Evolutionary conservation across 2,888 invertebrate species (phyloP), one percentile per base, ranked within the genome.

Genomic region (Candidula unifasciata): DNA sequence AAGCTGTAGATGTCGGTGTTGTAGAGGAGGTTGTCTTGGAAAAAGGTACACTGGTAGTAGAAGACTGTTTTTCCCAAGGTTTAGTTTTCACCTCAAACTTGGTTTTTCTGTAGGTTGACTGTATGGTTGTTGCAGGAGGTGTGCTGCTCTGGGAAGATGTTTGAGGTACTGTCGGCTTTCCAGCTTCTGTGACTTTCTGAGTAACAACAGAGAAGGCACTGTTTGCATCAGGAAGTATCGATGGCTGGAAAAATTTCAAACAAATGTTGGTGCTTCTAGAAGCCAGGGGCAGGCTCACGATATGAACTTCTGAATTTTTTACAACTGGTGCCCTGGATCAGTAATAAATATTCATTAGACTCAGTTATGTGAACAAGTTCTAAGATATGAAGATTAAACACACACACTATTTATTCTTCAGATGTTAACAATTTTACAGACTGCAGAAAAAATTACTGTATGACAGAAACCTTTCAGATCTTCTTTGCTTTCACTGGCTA

Each of bases 231-330:
- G 83, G 68, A 27, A 60, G 0, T 57, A 24, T 52, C 24, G 66
- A 73, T 44, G 85, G 88, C 86, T 93, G 93, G 79, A 87, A 87
- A 92, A 92, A 93, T 44, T 89, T 89, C 71, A 93, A 86, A 85
- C 93, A 93, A 5, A 91, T 88, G 27, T 89, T 90, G 2, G 88
- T 86, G n/a, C 86, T 87, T 77, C 91, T 88, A 21, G 93, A 92
- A 35, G 88, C 88, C 24, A 76, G 68, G n/a, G 94, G 93, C n/a
- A 94, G 89, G 82, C 90, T 90, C 6, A 93, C 82, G 37, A 93
- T 88, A 74, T 92, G 90, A 21, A 91, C 88, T 54, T 90, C 88
- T 24, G 91, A 86, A 89, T 80, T 83, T 88, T 90, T 82, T 6
- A 86, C 83, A 71, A 78, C n/a, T 92, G 90, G 30, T 90, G 89